Evolutionary conservation across 2,797 vertebrate species (phyloP), one percentile per base, ranked within the genome.

Genomic region (Pseudotriccus pelzelni): DNA sequence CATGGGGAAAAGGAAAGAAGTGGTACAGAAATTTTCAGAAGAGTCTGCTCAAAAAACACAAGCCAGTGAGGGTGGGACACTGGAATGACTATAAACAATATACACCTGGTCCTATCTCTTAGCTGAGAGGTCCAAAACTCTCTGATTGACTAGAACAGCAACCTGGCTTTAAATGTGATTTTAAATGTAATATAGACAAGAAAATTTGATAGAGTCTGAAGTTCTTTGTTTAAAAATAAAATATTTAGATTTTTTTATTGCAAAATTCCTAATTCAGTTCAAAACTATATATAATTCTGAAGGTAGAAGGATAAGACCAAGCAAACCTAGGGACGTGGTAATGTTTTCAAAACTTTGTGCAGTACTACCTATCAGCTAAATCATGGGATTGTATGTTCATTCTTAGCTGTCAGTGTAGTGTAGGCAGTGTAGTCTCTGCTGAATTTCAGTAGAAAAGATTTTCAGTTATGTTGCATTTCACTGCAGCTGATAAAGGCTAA

Each of bases 281-380:
- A 64, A 52, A 84, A 47, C 1, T 34, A 50, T 7, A 7, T 36
- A 7, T 34, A 34, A 52, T 64, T 59, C 24, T 41, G 44, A 49
- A 70, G 2, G 22, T 49, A 70, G 55, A 73, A 86, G 2, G 1
- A 20, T 74, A 55, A 58, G 21, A 59, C 2, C 39, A 69, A 79
- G 0, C 2, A 52, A 83, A 37, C 1, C 30, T 62, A 66, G 49
- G 9, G 3, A 32, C 10, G 2, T 23, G 4, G 4, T 50, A 46
- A n/a, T 49, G 47, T 30, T 32, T 50, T 47, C 9, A 55, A 84
- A 70, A 59, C 5, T 28, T 37, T 67, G 16, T 50, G 5, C 7
- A 6, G 1, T 64, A 37, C 77, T 69, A 22, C 10, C 17, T 76
- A 3, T 46, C 16, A 43, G 3, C 28, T 89, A 60, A 75, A 23